Conservation (phyloP, 2,113 vertebrate genomes). For the Jaculus jaculus region DNA sequence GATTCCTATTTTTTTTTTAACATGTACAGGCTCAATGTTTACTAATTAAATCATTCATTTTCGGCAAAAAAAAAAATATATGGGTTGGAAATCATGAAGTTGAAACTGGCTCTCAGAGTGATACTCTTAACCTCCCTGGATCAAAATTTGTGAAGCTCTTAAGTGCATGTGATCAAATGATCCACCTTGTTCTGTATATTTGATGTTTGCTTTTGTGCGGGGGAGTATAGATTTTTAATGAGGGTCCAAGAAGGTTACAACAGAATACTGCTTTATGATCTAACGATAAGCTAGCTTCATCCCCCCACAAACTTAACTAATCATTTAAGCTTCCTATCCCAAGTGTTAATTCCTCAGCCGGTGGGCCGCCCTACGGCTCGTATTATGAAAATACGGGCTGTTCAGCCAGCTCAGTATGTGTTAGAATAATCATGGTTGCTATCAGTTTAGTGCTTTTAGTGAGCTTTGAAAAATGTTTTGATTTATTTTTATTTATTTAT, state of each 20-base stretch:
- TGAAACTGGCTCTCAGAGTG: neutral
- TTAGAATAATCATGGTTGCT: conserved; percentile 19
- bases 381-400: neutral
- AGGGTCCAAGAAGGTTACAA: neutral
- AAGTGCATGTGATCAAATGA: conserved; percentile 1
- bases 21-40: neutral
- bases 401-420: neutral
- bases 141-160: neutral
- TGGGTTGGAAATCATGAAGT: conserved; percentile 21
- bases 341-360: neutral
- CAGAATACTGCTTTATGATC: conserved; percentile 23
- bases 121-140: neutral
- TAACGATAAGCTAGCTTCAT: neutral
- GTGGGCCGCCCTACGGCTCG: neutral
- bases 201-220: conserved; percentile 11
- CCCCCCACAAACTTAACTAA: neutral
- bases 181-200: conserved; percentile 1
- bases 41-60: neutral
- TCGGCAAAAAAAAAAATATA: conserved; percentile 34
- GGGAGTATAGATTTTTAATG: neutral
- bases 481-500: too few species aligned
- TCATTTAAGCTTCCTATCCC: neutral
- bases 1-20: neutral
- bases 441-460: neutral
- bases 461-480: conserved; percentile 28